Evolutionary conservation across 2,888 invertebrate species (phyloP).

Genomic region (Tipula lateralis): DNA sequence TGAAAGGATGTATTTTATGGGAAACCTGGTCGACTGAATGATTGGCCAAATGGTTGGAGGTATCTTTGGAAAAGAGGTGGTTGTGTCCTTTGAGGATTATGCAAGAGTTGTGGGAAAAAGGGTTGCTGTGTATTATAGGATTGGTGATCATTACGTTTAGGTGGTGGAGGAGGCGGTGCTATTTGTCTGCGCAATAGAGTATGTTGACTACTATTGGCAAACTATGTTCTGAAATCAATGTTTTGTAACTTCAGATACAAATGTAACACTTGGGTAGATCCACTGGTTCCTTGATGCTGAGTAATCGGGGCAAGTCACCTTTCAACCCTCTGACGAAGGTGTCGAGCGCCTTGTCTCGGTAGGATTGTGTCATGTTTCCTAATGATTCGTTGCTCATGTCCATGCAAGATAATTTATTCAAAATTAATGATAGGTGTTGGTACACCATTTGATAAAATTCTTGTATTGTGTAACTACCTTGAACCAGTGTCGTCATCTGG

Average conservation of each 20-base stretch:
- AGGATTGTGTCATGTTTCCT: conserved; percentile 25
- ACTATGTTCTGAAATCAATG: conserved; percentile 29
- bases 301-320: conserved; percentile 30
- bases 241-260: conserved; percentile 31
- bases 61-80: neutral
- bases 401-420: conserved; percentile 32
- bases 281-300: conserved; percentile 32
- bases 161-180: neutral
- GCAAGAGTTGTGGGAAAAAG: neutral
- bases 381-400: conserved; percentile 30
- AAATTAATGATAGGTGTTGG: conserved; percentile 31
- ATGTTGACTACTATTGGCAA: conserved; percentile 28
- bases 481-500: conserved; percentile 32
- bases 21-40: neutral
- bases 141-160: neutral
- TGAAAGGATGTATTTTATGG: neutral
- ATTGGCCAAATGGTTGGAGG: neutral
- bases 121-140: neutral
- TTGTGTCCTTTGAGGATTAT: neutral
- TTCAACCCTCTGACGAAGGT: conserved; percentile 33
- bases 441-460: conserved; percentile 32
- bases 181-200: neutral
- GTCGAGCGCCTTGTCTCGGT: conserved; percentile 31
- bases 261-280: conserved; percentile 32
- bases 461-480: conserved; percentile 30